Percentiles rank a stretch among this genome's conserved stretches.
These are phyloP conservation scores for Lithobates sylvaticus DNA, from an alignment of 2,797 vertebrate species.

Conservation along the genomic window DNA sequence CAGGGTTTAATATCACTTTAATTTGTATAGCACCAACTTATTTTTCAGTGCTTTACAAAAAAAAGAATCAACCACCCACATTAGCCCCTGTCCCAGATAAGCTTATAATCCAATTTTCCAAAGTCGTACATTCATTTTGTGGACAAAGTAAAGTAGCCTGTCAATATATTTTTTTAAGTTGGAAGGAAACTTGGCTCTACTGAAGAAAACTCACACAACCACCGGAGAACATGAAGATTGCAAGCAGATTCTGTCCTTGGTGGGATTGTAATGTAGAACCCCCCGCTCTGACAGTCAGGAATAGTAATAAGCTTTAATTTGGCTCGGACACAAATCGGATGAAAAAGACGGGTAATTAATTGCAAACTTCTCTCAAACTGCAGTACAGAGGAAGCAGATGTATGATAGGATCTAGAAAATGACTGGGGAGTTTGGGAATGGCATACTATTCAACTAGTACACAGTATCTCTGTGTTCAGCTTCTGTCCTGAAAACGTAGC, in stretches of 20 bases:
- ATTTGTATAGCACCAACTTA: too few relatives aligned
- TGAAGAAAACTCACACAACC: neutral
- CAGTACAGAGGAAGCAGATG: conserved; percentile 8
- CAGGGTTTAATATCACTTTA: too few relatives aligned
- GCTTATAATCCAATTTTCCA: too few relatives aligned
- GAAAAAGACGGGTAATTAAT: neutral
- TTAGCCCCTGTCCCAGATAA: too few relatives aligned
- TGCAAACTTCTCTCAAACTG: neutral
- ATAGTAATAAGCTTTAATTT: neutral
- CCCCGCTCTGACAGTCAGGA: neutral
- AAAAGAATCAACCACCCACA: too few relatives aligned
- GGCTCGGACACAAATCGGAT: neutral
- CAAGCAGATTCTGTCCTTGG: neutral
- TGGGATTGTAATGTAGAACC: neutral
- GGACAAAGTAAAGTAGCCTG: too few relatives aligned
- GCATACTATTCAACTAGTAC: neutral
- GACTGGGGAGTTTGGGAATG: conserved; percentile 5
- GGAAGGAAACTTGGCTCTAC: too few relatives aligned
- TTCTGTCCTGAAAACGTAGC: neutral
- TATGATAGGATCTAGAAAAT: conserved; percentile 2
- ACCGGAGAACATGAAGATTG: neutral
- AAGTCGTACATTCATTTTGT: too few relatives aligned
- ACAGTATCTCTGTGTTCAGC: neutral
- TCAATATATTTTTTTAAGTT: too few relatives aligned
- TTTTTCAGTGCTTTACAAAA: too few relatives aligned